Evolutionary conservation across 2,113 vertebrate genomes (phyloP), one percentile per base, ranked within the genome.

Genomic region (Cololabis saira): DNA sequence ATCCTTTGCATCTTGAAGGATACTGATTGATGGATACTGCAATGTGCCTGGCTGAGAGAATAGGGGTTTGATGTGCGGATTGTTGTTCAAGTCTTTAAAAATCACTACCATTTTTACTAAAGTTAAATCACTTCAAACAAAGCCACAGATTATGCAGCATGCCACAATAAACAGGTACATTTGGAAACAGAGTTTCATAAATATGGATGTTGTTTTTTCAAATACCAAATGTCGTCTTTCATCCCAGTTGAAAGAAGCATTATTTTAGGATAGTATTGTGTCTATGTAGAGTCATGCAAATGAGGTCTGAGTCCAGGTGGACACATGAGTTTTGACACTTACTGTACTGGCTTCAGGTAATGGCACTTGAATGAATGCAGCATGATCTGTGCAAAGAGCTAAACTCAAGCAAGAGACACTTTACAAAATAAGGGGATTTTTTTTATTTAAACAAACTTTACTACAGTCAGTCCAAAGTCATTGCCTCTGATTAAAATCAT

Each of bases 171-270:
- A 76, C 71, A 62, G 41, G 41, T 2, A 19, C 27, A 56, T 18
- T 33, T 22, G 11, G 15, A 55, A 56, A 67, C 40, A 24, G 37
- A 1, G 27, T 44, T 66, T 62, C 42, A 75, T 68, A 69, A 49
- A 75, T 61, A 67, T 48, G 60, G 9, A 74, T 55, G 27, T 3
- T 45, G n/a, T 68, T 37, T 61, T 54, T 14, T 49, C 12, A 50
- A 47, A 22, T 2, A 43, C 16, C 42, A 24, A 37, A 30, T 14
- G 2, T 33, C 19, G 15, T 57, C 55, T 54, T 70, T 61, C n/a
- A 58, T 67, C 44, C 16, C 52, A 73, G 30, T 52, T 71, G 50
- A 61, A 52, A 65, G 49, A 59, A 50, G 18, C n/a, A 59, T 71
- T 54, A 70, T 61, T 45, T 19, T 43, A 33, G 37, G 17, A 10